Evolutionary conservation across 2,797 vertebrate species (phyloP), one percentile per base, ranked within the genome.

Genomic region (Setipinna tenuifilis): DNA sequence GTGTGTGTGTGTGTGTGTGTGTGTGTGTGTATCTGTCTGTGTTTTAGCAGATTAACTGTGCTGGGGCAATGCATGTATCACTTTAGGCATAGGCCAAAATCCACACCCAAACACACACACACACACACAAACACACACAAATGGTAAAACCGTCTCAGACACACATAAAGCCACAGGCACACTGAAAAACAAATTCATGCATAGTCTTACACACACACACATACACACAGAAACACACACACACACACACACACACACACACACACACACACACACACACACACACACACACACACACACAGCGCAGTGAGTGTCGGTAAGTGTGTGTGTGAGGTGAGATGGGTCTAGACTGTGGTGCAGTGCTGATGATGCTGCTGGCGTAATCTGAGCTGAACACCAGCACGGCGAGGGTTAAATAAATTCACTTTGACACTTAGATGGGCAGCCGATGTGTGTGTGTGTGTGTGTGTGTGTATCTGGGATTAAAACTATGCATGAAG

Each of bases 341-440:
- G 14, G 11, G 25, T 31, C 65, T 16, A 14, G 65, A 50, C 71
- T 58, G 62, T 48, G 46, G 6, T 9, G 35, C 31, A 28, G 87
- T 78, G 48, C 83, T 57, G 23, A 61, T 17, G 82, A 46, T 48
- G 59, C 48, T 28, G 62, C 41, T 14, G 10, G 23, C 16, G 65
- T 88, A 89, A 90, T 89, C 71, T 83, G 54, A 87, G 83, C 86
- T 88, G 87, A 88, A 86, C 87, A 83, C 82, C 68, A 85, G 87
- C 89, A 82, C 48, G 65, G 84, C 84, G 86, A 71, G 83, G 84
- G 88, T 89, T 90, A 88, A 88, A 88, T 87, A 86, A 87, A 90
- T 89, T 87, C 88, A 89, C 83, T 84, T 84, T 68, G 83, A 82
- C 81, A 86, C 85, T 88, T 87, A 85, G 87, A 65, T n/a, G 25